Evolutionary conservation across 2,113 vertebrate species (phyloP), one percentile per base, ranked within the genome.

Genomic region (Eolophus roseicapilla): DNA sequence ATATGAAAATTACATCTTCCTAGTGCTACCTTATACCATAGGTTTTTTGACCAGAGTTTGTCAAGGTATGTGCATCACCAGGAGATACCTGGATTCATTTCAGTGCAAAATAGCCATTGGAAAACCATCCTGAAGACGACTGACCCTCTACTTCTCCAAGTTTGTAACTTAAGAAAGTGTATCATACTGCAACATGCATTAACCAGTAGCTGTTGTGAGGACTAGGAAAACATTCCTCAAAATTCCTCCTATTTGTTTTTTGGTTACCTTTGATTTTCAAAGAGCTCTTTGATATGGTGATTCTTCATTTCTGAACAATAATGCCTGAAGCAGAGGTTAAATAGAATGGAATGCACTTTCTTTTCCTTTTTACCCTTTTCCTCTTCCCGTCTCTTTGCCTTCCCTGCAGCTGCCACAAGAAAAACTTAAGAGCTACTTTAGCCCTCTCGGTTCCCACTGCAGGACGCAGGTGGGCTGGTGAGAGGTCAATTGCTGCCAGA

Each of bases 231-330:
- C 52, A 75, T 29, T 71, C 65, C 73, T 87, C 55, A 59, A 29
- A n/a, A n/a, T n/a, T n/a, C n/a, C n/a, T n/a, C 33, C 41, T 79
- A 21, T 86, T 74, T 77, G 70, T 0, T 68, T 43, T 87, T 78
- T 50, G 59, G 60, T 55, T 75, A 86, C 93, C 73, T 96, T 94
- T 89, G 57, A 89, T 87, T 92, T 95, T 95, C 93, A 95, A 95
- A 92, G 81, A 79, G 74, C 24, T 44, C 81, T 96, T 95, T 96
- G 95, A 95, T 96, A 92, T 85, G 94, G 47, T 89, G 81, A 93
- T 95, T 89, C 35, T 71, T 62, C n/a, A 39, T 64, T 93, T 82
- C 82, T 92, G 65, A 93, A 52, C 17, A 89, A 28, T 13, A 71
- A 68, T 10, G 91, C 93, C 96, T 82, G 81, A 92, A 93, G 91